Evolutionary conservation across 64 coral and sea anemone genomes (phyloP).

Genomic region (Trachythela sp.): DNA sequence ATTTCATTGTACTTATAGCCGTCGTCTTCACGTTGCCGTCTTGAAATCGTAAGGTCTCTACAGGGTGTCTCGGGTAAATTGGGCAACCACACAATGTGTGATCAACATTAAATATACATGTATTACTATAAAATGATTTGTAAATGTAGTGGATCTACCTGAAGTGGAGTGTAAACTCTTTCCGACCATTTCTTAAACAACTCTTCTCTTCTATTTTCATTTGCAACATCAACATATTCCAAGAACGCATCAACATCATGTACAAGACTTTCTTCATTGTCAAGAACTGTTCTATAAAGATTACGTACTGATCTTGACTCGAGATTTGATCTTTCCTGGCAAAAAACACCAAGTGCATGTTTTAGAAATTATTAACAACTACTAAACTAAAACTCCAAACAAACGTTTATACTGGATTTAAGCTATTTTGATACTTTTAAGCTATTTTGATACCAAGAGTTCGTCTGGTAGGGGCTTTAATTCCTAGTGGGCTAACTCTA

Average conservation of each 20-base stretch:
- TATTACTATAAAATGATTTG: neutral
- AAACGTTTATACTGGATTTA: too few relatives aligned
- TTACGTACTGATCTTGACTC: constrained; percentile 88
- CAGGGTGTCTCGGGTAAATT: too few relatives aligned
- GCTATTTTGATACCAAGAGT: too few relatives aligned
- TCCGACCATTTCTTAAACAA: constrained; percentile 95
- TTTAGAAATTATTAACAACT: too few relatives aligned
- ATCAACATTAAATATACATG: neutral
- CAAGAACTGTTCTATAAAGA: constrained; percentile 78
- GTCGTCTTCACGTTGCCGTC: too few relatives aligned
- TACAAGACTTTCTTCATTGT: constrained; percentile 90
- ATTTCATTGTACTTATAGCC: too few relatives aligned
- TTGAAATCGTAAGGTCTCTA: too few relatives aligned
- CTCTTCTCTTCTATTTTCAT: constrained; percentile 78
- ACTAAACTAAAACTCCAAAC: too few relatives aligned
- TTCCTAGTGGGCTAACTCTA: too few relatives aligned
- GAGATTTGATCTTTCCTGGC: constrained; percentile 83
- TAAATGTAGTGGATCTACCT: constrained; percentile 41
- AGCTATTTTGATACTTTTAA: too few relatives aligned
- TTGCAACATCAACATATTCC: constrained; percentile 62
- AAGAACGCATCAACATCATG: constrained; percentile 70
- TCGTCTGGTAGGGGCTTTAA: too few relatives aligned
- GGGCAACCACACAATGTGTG: too few relatives aligned
- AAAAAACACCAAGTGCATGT: neutral
- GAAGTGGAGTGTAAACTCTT: constrained; percentile 71